Percentiles rank a stretch among this genome's conserved stretches.
Evolutionary conservation across 1,140 invertebrate genomes (phyloP).

Genomic region (Doryteuthis pealeii): DNA sequence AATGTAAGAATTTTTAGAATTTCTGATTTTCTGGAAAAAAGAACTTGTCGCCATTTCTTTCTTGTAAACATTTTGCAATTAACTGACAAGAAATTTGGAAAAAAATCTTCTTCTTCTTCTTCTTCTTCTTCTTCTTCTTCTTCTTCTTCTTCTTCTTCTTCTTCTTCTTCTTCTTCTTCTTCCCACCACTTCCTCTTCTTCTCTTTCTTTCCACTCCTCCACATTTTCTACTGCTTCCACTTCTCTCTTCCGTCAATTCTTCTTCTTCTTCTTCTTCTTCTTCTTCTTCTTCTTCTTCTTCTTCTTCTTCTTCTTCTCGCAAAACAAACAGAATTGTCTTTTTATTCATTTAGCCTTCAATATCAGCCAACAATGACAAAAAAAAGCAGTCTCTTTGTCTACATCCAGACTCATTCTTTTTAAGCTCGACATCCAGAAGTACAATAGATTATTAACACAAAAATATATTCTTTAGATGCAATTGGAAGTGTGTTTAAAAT

Average conservation of each 20-base stretch:
- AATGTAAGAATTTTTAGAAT: background rate
- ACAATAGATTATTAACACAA: too few relatives aligned
- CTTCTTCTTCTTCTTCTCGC: too few relatives aligned
- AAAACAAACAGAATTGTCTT: too few relatives aligned
- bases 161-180: conserved; percentile 18
- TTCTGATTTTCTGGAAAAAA: background rate
- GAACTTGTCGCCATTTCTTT: background rate
- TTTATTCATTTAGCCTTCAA: too few relatives aligned
- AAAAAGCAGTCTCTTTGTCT: too few relatives aligned
- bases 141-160: conserved; percentile 17
- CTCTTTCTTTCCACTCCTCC: conserved; percentile 15
- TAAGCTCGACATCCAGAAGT: too few relatives aligned
- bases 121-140: background rate
- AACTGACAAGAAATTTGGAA: background rate
- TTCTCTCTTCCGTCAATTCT: conserved; percentile 2
- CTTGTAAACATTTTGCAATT: background rate
- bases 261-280: background rate
- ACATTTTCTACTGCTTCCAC: background rate
- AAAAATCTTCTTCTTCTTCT: background rate
- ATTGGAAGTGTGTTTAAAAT: too few relatives aligned
- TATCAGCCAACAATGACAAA: too few relatives aligned
- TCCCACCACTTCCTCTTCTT: conserved; percentile 17
- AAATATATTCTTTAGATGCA: too few relatives aligned
- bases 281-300: too few relatives aligned
- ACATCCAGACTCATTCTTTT: too few relatives aligned